Evolutionary conservation across 2,888 invertebrate species (phyloP).

Genomic region (Daptonema setosum): DNA sequence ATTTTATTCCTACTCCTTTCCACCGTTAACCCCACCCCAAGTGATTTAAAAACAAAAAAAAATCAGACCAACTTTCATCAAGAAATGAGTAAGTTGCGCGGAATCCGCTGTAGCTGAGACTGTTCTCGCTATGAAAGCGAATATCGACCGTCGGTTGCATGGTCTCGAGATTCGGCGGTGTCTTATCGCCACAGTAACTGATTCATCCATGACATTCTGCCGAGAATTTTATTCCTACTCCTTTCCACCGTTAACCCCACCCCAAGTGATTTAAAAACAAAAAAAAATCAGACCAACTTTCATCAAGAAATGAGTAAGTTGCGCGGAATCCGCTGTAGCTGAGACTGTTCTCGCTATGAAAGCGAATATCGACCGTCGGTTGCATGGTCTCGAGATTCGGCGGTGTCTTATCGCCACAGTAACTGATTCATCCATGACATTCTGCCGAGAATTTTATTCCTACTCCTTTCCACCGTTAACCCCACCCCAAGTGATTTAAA

Average conservation of each 20-base stretch:
- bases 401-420: constrained; percentile 6
- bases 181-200: constrained; percentile 7
- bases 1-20: too few species aligned
- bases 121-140: constrained; percentile 9
- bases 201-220: constrained; percentile 5
- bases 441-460: too few species aligned
- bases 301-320: constrained; percentile 17
- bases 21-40: too few species aligned
- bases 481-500: too few species aligned
- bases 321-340: constrained; percentile 11
- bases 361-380: constrained; percentile 10
- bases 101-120: constrained; percentile 9
- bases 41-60: too few species aligned
- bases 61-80: constrained; percentile 23
- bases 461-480: too few species aligned
- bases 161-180: constrained; percentile 11
- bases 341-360: constrained; percentile 6
- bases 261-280: too few species aligned
- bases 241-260: too few species aligned
- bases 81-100: constrained; percentile 16
- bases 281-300: too few species aligned
- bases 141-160: constrained; percentile 13
- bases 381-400: constrained; percentile 16
- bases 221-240: too few species aligned
- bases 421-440: constrained; percentile 6